Evolutionary conservation across 1,140 invertebrate genomes (phyloP), one percentile per base, ranked within the genome.

Genomic region (Drosophila asahinai): DNA sequence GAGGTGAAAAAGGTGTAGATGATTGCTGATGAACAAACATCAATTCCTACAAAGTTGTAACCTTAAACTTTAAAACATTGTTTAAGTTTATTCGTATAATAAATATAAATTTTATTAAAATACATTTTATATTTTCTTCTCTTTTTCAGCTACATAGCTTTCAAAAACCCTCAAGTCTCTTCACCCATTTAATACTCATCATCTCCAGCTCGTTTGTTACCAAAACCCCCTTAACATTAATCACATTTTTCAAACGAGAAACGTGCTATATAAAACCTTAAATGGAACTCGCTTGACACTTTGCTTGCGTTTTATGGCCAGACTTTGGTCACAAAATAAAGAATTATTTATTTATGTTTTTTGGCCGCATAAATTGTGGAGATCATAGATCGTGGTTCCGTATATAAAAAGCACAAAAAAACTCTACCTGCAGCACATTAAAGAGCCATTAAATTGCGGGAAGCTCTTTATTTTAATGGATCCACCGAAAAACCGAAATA

Each of bases 251-350:
- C 1, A 54, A 52, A 30, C 48, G 19, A 36, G 65, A 59, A 78
- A 78, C 76, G 75, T 78, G 77, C 66, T 60, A 72, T 52, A 54
- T 62, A 67, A 68, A 30, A 15, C 55, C 48, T 54, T 51, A 49
- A 55, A 67, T 89, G 66, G 74, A 89, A 78, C 52, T 61, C 68
- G 74, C 70, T 89, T 89, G 84, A 90, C 84, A 89, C 83, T 89
- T 89, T 89, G 71, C 59, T 87, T 61, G 84, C 52, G 52, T 79
- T 90, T 87, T 89, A 71, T 71, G 40, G 17, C 67, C 67, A 27
- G 36, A 22, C 67, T 66, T 84, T 81, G 66, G 74, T 49, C 52
- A 17, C 66, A 22, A 45, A 14, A 60, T 27, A 76, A 64, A 36
- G 71, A 54, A 74, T 71, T 77, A 77, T 89, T 72, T 87, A 67